phyloP scores from a whole-genome alignment of 2,797 vertebrate genomes.

The Cephalopachus bancanus region DNA sequence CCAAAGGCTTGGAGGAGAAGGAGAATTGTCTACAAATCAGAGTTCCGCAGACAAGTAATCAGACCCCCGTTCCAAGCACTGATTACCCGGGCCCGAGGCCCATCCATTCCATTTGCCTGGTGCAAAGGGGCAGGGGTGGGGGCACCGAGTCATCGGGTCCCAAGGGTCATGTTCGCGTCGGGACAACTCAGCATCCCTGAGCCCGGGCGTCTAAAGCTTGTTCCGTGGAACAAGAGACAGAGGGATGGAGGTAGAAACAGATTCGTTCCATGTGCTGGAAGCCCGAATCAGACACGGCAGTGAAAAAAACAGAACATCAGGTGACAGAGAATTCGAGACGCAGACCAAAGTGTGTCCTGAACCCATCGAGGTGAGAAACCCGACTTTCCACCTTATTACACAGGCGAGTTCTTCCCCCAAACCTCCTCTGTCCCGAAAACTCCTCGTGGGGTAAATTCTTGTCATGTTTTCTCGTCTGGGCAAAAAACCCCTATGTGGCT shows the following conservation, averaged over 20 bases:
- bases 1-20: slow-evolving; percentile 21
- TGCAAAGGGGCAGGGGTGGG: neutral
- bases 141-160: neutral
- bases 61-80: slow-evolving; percentile 43
- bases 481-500: neutral
- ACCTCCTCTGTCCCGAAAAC: neutral
- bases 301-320: accelerated
- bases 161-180: neutral
- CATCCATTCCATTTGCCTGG: slow-evolving; percentile 14
- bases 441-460: neutral
- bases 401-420: neutral
- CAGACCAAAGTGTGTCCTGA: accelerated
- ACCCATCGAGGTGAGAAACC: accelerated
- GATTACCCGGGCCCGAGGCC: neutral
- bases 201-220: neutral
- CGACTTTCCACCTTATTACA: accelerated
- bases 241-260: neutral
- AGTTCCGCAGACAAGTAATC: slow-evolving; percentile 68
- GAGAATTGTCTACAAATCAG: slow-evolving; percentile 75
- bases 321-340: neutral
- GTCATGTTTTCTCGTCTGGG: neutral
- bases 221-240: neutral
- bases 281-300: too few species aligned
- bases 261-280: neutral
- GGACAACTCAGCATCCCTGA: neutral